phyloP scores from a whole-genome alignment of 2,113 vertebrate genomes.

The Chlamydotis undulata region DNA sequence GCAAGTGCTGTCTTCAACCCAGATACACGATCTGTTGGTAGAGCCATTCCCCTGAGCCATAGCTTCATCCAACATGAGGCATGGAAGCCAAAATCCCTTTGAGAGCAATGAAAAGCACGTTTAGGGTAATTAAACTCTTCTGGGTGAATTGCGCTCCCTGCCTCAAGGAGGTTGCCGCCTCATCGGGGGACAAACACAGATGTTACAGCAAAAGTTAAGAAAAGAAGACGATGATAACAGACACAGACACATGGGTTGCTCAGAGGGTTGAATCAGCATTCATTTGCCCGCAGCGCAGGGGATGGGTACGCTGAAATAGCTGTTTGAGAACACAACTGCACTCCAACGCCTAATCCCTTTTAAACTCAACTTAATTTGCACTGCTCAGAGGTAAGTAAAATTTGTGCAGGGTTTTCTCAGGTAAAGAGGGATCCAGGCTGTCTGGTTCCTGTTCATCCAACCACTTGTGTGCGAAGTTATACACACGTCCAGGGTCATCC shows the following conservation, averaged over 20 bases:
- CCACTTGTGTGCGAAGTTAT: not conserved
- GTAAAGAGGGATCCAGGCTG: not conserved
- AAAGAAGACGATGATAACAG: not conserved
- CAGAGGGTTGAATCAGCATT: not conserved
- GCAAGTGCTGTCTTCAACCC: not conserved
- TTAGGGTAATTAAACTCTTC: not conserved
- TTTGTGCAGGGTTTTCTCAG: not conserved
- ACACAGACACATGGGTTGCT: not conserved
- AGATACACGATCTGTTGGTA: not conserved
- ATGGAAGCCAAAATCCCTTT: not conserved
- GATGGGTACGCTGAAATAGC: not conserved
- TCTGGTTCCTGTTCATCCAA: not conserved
- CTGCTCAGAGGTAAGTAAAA: not conserved
- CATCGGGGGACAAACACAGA: not conserved
- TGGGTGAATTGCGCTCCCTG: not conserved
- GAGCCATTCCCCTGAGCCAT: not conserved
- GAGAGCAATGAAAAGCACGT: not conserved
- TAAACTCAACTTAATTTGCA: not conserved
- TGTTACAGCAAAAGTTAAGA: not conserved
- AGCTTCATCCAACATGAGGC: not conserved
- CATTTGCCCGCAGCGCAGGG: fast-evolving
- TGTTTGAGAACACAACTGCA: not conserved
- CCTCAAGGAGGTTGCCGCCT: not conserved
- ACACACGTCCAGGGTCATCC: not conserved
- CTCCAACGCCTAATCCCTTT: not conserved